Evolutionary conservation across 2,888 invertebrate genomes (phyloP), one percentile per base, ranked within the genome.

Genomic region (Microdon myrmicae): DNA sequence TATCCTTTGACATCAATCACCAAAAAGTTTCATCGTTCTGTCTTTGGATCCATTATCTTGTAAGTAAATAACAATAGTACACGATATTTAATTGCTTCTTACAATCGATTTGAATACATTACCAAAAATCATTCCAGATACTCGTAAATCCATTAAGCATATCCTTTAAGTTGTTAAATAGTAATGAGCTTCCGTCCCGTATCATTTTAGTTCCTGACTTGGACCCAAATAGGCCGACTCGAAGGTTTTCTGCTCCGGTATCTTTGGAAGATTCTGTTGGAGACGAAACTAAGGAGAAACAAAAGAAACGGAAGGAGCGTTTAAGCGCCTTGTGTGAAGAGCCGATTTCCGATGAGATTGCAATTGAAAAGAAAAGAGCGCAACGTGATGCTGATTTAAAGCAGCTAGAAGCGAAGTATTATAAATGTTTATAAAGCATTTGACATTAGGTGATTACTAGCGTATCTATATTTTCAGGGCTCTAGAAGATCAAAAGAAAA

Each of bases 181-280:
- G n/a, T n/a, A n/a, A n/a, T n/a, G n/a, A n/a, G n/a, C n/a, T n/a
- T n/a, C n/a, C n/a, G n/a, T n/a, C n/a, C n/a, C 58, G 34, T 58
- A 17, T 68, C 41, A 39, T 67, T 68, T 39, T 71, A 72, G 77
- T 83, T 83, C 83, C 84, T 70, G 84, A 85, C 73, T 83, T 88
- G 82, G 84, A 87, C 68, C 86, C 88, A 69, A 82, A 84, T 77
- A 85, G 88, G 74, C 86, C 88, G 72, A 84, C 87, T 74, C 84
- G 88, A 76, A 86, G 85, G 78, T 89, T 89, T 81, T 84, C 86
- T 76, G 82, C 82, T 60, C 84, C 83, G 48, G 79, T 82, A 71
- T 77, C 78, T 44, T 80, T 86, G 77, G 86, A 86, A 68, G 85
- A 86, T 71, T 84, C 84, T 2, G 47, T 71, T 9, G 81, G 79